Evolutionary conservation across 1,140 invertebrate genomes (phyloP), one percentile per base, ranked within the genome.

Genomic region (Lepidurus couesii): DNA sequence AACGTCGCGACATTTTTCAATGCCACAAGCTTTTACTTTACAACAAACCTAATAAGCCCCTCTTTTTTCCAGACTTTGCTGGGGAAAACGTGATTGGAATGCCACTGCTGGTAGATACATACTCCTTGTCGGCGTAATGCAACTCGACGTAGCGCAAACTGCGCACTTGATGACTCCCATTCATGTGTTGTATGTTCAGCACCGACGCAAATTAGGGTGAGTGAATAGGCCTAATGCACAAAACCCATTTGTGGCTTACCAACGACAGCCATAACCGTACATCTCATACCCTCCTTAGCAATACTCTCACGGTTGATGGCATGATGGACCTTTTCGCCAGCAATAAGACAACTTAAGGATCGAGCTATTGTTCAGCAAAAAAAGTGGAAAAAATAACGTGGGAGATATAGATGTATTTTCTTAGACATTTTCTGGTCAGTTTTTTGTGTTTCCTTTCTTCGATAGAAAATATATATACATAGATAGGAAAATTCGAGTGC

Each of bases 1-100:
- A 65, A 65, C 53, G n/a, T 65, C 53, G 53, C 53, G n/a, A 65
- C 53, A 65, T 65, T 65, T 65, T 65, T 65, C 53, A 34, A 34
- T 34, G 34, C 53, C 16, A 13, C 53, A 65, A 11, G 8, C 13
- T 9, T 65, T 11, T 4, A 9, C 13, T n/a, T 21, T 65, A n/a
- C n/a, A 16, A 16, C 16, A 16, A 65, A 16, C 8, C 5, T 0
- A 65, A 65, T 21, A 13, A 7, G 13, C 53, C 9, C 13, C 7
- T 16, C 53, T 65, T 16, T 1, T 5, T 6, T 65, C 13, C 13
- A 65, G 53, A 65, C n/a, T 13, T 21, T 16, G 6, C 21, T 65
- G 53, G 34, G 34, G 3, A 65, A 21, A n/a, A 21, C 53, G 53
- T 65, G 53, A 21, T n/a, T 65, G 16, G 53, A 7, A 16, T 65